Percentiles rank a stretch among this genome's conserved stretches.
phyloP scores from a whole-genome alignment of 2,797 vertebrate species.

The Semaprochilodus insignis region DNA sequence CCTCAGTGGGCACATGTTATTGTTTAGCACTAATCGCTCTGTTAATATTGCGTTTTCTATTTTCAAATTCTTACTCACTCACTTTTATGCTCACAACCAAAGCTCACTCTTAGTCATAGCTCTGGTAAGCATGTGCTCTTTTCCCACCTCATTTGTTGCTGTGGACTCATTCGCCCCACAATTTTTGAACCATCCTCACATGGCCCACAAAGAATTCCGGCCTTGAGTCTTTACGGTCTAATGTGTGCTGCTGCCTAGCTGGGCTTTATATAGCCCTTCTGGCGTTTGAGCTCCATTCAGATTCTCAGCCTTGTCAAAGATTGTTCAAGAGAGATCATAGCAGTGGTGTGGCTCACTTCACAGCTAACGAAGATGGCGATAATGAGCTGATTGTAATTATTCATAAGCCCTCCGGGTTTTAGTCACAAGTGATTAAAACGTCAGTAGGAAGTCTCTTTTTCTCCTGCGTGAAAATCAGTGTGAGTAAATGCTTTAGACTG shows the following conservation, averaged over 20 bases:
- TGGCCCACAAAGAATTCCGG: constrained; percentile 5
- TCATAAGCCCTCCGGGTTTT: neutral
- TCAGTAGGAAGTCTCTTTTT: neutral
- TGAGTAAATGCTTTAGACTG: neutral
- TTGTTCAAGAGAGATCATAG: constrained; percentile 25
- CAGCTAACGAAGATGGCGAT: constrained; percentile 52
- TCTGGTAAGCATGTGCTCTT: neutral
- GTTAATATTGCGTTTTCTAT: constrained; percentile 24
- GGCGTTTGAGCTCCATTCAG: constrained; percentile 46
- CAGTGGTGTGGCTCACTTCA: constrained; percentile 20
- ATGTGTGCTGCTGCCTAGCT: neutral
- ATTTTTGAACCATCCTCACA: neutral
- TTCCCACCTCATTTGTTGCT: neutral
- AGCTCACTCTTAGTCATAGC: neutral
- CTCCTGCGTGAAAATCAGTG: neutral
- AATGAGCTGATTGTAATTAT: constrained; percentile 59
- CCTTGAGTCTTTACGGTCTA: neutral
- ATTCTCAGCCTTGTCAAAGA: constrained; percentile 44
- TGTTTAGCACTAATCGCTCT: constrained; percentile 43
- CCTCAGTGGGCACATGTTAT: constrained; percentile 35
- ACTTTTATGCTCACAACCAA: neutral
- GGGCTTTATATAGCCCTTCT: constrained; percentile 63
- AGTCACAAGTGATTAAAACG: neutral
- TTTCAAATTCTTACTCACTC: constrained; percentile 31
- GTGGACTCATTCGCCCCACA: neutral